Evolutionary conservation across 2,797 vertebrate species (phyloP).

Genomic region (Crypturellus tataupa): DNA sequence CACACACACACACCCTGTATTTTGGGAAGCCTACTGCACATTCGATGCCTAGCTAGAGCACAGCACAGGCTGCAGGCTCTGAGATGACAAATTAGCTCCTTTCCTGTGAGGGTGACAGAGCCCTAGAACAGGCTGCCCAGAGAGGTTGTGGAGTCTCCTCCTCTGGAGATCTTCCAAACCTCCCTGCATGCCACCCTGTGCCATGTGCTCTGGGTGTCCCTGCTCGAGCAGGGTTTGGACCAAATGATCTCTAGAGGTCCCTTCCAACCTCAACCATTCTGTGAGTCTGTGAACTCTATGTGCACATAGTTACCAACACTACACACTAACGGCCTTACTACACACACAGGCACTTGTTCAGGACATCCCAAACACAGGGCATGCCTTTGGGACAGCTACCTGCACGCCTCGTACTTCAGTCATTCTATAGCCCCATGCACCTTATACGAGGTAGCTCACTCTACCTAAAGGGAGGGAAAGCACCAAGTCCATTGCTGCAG

Average conservation of each 20-base stretch:
- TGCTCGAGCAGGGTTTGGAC: too few species aligned
- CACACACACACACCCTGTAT: fast-evolving
- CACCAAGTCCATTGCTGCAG: fast-evolving
- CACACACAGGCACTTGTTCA: fast-evolving
- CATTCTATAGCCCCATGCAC: fast-evolving
- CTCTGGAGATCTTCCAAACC: too few species aligned
- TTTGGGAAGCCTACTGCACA: neutral
- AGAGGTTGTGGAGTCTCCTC: too few species aligned
- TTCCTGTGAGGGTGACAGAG: too few species aligned
- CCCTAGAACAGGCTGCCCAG: too few species aligned
- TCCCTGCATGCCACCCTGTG: too few species aligned
- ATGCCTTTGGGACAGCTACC: neutral
- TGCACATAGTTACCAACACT: fast-evolving
- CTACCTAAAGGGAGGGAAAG: too few species aligned
- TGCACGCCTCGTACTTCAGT: neutral
- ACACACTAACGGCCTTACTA: neutral
- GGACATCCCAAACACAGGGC: neutral
- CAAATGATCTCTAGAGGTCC: too few species aligned
- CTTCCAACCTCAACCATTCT: too few species aligned
- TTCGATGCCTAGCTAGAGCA: fast-evolving
- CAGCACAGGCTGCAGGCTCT: fast-evolving
- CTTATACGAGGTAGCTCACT: fast-evolving
- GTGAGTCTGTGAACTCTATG: fast-evolving
- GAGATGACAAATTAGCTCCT: fast-evolving
- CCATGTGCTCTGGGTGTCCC: too few species aligned